These are phyloP conservation scores for Panorpa germanica DNA, from an alignment of 2,888 invertebrate species.

Conservation along the genomic window DNA sequence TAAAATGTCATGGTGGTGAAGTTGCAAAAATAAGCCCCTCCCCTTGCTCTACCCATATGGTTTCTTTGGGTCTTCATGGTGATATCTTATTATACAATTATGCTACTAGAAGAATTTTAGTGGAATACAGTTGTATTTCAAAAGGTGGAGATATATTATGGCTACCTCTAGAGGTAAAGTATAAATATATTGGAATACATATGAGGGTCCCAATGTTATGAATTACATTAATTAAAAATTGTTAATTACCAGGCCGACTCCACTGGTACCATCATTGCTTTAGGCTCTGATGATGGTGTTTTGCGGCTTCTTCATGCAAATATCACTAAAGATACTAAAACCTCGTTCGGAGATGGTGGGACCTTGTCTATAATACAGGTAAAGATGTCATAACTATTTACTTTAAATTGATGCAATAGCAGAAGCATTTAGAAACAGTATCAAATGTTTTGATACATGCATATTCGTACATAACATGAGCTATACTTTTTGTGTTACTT, in stretches of 20 bases:
- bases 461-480: too few species aligned
- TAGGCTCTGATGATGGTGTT: constrained; percentile 54
- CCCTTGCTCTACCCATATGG: constrained; percentile 46
- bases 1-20: constrained; percentile 58
- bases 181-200: constrained; percentile 13
- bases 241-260: constrained; percentile 30
- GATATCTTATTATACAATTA: constrained; percentile 57
- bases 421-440: too few species aligned
- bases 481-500: too few species aligned
- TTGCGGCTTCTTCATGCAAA: constrained; percentile 37
- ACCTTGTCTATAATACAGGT: constrained; percentile 8
- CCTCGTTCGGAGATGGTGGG: constrained; percentile 9
- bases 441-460: too few species aligned
- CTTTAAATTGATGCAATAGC: too few species aligned
- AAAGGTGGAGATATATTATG: constrained; percentile 42
- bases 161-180: constrained; percentile 42
- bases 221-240: constrained; percentile 8
- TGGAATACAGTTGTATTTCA: constrained; percentile 36
- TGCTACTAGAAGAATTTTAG: constrained; percentile 31
- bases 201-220: constrained; percentile 1
- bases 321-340: constrained; percentile 15
- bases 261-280: constrained; percentile 41
- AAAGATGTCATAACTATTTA: constrained; percentile 15
- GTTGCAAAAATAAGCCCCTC: constrained; percentile 49
- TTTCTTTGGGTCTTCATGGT: constrained; percentile 56